Percentiles rank a stretch among this genome's conserved stretches.
Evolutionary conservation across 2,797 vertebrate species (phyloP).

Genomic region (Mus spretus): DNA sequence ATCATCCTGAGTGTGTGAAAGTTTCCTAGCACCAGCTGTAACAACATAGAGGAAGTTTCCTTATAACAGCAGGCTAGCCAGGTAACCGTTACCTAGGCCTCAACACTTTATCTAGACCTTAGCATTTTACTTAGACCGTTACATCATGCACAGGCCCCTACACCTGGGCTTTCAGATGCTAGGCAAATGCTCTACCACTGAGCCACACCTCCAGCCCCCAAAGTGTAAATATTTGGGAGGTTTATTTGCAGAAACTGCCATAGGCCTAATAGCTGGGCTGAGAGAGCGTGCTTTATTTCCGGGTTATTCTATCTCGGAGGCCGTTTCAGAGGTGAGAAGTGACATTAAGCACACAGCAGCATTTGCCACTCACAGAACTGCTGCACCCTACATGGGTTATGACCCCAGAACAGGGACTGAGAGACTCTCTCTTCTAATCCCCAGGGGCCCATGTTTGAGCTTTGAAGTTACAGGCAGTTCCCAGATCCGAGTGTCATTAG

Average conservation of each 20-base stretch:
- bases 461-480: background rate
- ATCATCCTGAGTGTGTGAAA: background rate
- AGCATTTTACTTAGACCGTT: background rate
- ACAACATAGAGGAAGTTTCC: background rate
- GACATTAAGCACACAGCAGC: background rate
- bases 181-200: background rate
- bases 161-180: background rate
- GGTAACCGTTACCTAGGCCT: background rate
- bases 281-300: conserved; percentile 11
- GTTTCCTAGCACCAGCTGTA: background rate
- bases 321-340: background rate
- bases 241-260: background rate
- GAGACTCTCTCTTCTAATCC: no score
- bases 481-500: background rate
- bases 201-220: background rate
- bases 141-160: background rate
- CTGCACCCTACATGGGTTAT: background rate
- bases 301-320: conserved; percentile 42
- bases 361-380: background rate
- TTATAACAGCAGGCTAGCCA: background rate
- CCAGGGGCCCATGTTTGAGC: background rate
- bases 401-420: background rate
- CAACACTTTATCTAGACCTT: background rate
- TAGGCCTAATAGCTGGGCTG: background rate
- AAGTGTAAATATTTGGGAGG: background rate